These are phyloP conservation scores for Clunio marinus DNA, from an alignment of 2,888 invertebrate genomes.

Conservation along the genomic window DNA sequence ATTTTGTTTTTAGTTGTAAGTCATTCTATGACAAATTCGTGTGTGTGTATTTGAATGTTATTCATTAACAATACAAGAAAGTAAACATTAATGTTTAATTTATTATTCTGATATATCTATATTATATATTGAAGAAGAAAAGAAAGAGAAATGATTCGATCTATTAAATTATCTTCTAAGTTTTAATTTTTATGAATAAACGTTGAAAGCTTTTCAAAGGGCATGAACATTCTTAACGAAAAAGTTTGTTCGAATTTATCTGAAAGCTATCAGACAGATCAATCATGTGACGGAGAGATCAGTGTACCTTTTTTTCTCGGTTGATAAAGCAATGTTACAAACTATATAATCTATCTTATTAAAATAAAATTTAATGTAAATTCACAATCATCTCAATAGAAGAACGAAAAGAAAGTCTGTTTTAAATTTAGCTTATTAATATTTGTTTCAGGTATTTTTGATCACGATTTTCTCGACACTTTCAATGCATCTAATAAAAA, in stretches of 20 bases:
- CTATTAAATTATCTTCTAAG: slow-evolving; percentile 13
- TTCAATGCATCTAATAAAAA: no score
- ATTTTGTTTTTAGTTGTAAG: slow-evolving; percentile 16
- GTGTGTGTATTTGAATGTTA: slow-evolving; percentile 19
- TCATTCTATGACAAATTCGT: background rate
- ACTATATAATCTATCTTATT: no score
- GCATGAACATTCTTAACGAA: no score
- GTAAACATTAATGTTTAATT: no score
- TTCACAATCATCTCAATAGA: slow-evolving; percentile 10
- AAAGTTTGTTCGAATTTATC: no score
- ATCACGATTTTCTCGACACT: no score
- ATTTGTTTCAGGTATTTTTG: no score
- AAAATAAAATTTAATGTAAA: slow-evolving; percentile 16
- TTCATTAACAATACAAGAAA: slow-evolving; percentile 16
- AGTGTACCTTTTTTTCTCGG: background rate
- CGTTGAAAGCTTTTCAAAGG: background rate
- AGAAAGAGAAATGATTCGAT: no score
- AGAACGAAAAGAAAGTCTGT: background rate
- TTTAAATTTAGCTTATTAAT: no score
- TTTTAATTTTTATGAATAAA: background rate
- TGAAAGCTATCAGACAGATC: background rate
- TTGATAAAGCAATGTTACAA: slow-evolving; percentile 4
- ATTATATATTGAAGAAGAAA: no score
- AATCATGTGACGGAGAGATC: background rate
- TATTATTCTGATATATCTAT: no score